Evolutionary conservation across 2,888 invertebrate species (phyloP).

Genomic region (Drosophila recens): DNA sequence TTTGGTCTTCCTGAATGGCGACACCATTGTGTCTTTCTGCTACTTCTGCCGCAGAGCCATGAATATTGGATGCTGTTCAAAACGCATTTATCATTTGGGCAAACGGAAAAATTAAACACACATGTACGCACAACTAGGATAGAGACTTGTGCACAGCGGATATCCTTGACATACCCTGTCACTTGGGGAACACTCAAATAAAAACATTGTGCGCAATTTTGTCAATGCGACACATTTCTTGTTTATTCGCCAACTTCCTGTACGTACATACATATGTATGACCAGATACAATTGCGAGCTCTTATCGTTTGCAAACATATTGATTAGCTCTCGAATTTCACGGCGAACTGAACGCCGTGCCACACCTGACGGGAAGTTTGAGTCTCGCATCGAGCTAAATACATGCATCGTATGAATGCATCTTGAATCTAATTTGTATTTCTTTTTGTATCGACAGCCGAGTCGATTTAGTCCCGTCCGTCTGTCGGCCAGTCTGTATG

Average conservation of each 20-base stretch:
- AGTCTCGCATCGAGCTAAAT: background rate
- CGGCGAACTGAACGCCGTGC: slow-evolving; percentile 44
- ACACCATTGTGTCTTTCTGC: slow-evolving; percentile 38
- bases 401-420: no score
- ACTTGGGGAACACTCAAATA: slow-evolving; percentile 46
- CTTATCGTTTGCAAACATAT: slow-evolving; percentile 35
- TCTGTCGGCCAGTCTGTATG: no score
- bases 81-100: slow-evolving; percentile 71
- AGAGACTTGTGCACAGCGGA: slow-evolving; percentile 79
- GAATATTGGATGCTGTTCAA: slow-evolving; percentile 34
- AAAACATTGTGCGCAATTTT: slow-evolving; percentile 61
- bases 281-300: slow-evolving; percentile 45
- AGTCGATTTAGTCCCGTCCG: no score
- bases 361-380: slow-evolving; percentile 71
- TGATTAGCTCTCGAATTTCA: slow-evolving; percentile 62
- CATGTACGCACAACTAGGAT: slow-evolving; percentile 29
- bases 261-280: background rate
- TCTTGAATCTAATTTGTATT: no score
- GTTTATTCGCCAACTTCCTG: slow-evolving; percentile 7
- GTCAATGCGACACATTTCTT: slow-evolving; percentile 45
- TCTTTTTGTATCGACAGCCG: no score
- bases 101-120: slow-evolving; percentile 72
- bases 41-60: slow-evolving; percentile 16
- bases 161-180: slow-evolving; percentile 85
- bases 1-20: slow-evolving; percentile 63